These are phyloP conservation scores for Cryptophagus acutangulus DNA, from an alignment of 2,888 invertebrate genomes.

Conservation along the genomic window DNA sequence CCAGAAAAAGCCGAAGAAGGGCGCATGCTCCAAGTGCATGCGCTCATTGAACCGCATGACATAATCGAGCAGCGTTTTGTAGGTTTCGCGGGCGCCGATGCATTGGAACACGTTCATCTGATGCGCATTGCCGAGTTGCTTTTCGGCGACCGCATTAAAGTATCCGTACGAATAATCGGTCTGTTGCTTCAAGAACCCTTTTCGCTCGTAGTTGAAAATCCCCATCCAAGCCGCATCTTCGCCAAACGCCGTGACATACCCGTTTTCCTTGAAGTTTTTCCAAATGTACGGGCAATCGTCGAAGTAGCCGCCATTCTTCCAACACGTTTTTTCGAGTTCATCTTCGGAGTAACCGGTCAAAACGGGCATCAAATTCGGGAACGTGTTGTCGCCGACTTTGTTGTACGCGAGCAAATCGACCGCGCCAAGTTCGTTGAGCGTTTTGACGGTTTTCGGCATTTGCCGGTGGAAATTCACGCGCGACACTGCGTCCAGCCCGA, in stretches of 20 bases:
- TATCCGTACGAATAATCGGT: constrained; percentile 82
- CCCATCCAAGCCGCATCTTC: constrained; percentile 79
- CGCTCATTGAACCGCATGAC: constrained; percentile 39
- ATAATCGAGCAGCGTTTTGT: constrained; percentile 68
- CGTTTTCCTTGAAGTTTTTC: constrained; percentile 68
- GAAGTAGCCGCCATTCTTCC: constrained; percentile 54
- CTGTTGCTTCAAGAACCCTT: constrained; percentile 72
- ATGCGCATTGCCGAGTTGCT: constrained; percentile 60
- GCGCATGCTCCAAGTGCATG: constrained; percentile 55
- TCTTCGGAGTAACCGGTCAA: constrained; percentile 65
- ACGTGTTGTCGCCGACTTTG: constrained; percentile 92
- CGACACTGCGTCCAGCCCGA: constrained; percentile 84
- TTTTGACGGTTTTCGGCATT: constrained; percentile 67
- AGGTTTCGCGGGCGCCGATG: constrained; percentile 64
- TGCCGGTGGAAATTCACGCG: constrained; percentile 79
- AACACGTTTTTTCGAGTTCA: constrained; percentile 62
- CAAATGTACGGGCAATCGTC: constrained; percentile 81
- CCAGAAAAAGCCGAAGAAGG: constrained; percentile 82
- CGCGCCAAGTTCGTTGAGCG: constrained; percentile 57
- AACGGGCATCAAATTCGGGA: constrained; percentile 81
- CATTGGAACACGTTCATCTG: constrained; percentile 65
- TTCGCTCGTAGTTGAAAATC: constrained; percentile 73
- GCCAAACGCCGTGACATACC: constrained; percentile 73
- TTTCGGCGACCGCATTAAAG: constrained; percentile 65
- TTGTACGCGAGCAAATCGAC: constrained; percentile 84